Conservation (phyloP, 1,140 invertebrate genomes). For the Heterodera carotae region DNA sequence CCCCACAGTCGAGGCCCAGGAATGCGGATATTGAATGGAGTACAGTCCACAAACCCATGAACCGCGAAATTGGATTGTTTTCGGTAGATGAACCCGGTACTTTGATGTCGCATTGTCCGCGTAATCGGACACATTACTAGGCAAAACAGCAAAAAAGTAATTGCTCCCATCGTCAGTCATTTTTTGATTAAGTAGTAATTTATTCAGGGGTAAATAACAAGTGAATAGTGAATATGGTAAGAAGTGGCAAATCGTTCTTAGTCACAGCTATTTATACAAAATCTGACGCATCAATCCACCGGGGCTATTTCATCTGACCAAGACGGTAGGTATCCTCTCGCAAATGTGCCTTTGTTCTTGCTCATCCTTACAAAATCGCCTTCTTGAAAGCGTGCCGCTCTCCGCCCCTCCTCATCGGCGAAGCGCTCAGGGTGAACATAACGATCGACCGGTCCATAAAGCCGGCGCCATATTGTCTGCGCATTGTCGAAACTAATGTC, state of each 20-base stretch:
- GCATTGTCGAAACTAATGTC: slow-evolving; percentile 27
- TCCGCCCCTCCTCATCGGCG: not conserved
- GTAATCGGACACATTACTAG: slow-evolving; percentile 19
- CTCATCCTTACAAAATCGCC: slow-evolving; percentile 19
- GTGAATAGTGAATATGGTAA: not conserved
- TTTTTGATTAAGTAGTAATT: not conserved
- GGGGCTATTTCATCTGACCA: slow-evolving; percentile 34
- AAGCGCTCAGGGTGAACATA: not conserved
- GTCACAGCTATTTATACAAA: slow-evolving; percentile 24
- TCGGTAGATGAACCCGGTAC: slow-evolving; percentile 28
- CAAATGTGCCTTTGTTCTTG: slow-evolving; percentile 21
- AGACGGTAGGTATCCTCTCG: slow-evolving; percentile 20
- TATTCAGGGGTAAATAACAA: not conserved
- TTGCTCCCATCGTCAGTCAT: not conserved
- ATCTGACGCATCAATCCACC: slow-evolving; percentile 26
- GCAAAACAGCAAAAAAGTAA: slow-evolving; percentile 28
- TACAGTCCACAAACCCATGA: slow-evolving; percentile 20
- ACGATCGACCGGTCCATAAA: slow-evolving; percentile 5
- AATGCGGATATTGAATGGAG: slow-evolving; percentile 13
- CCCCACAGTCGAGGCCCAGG: slow-evolving; percentile 13
- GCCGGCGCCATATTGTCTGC: slow-evolving; percentile 18
- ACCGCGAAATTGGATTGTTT: slow-evolving; percentile 16
- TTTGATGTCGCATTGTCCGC: not conserved
- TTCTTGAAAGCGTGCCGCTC: slow-evolving; percentile 11
- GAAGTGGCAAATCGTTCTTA: too few relatives aligned